A percentile compares a stretch with the other conserved stretches of the same genome.
phyloP scores from a whole-genome alignment of 1,140 invertebrate genomes.

The Agraylea sexmaculata region DNA sequence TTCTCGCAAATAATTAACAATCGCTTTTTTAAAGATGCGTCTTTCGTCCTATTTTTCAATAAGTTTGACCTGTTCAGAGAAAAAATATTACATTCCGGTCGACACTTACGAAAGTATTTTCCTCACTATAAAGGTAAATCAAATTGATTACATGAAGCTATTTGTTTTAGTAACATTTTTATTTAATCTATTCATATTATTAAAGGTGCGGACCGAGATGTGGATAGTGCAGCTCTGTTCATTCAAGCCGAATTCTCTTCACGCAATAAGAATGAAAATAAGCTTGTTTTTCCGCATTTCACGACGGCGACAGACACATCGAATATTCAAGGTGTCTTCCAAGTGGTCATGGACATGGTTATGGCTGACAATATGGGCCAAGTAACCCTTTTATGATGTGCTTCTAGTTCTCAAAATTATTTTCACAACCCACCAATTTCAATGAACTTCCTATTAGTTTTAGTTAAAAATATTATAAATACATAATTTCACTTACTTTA shows the following conservation, averaged over 20 bases:
- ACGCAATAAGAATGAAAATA: constrained; percentile 43
- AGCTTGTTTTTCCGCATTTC: constrained; percentile 51
- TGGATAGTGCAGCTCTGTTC: constrained; percentile 49
- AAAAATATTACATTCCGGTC: constrained; percentile 50
- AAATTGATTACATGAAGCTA: not conserved
- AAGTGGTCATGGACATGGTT: constrained; percentile 50
- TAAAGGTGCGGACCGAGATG: constrained; percentile 50
- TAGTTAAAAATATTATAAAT: too few relatives aligned
- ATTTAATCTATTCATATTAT: constrained; percentile 17
- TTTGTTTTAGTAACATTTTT: too few relatives aligned
- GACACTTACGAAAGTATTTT: constrained; percentile 48
- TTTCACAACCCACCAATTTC: too few relatives aligned
- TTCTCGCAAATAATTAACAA: constrained; percentile 56
- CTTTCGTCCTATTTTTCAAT: constrained; percentile 57
- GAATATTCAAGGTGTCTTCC: constrained; percentile 48
- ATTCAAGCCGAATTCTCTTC: constrained; percentile 51
- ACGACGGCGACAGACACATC: constrained; percentile 54
- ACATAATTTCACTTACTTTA: too few relatives aligned
- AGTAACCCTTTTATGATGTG: constrained; percentile 35
- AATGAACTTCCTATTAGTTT: too few relatives aligned
- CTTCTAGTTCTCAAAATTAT: too few relatives aligned
- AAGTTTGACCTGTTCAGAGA: constrained; percentile 59
- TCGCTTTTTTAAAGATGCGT: constrained; percentile 49
- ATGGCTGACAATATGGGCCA: constrained; percentile 45
- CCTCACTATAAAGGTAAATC: constrained; percentile 43